These are phyloP conservation scores for Saccopteryx bilineata DNA, from an alignment of 2,113 vertebrate genomes.

Conservation along the genomic window DNA sequence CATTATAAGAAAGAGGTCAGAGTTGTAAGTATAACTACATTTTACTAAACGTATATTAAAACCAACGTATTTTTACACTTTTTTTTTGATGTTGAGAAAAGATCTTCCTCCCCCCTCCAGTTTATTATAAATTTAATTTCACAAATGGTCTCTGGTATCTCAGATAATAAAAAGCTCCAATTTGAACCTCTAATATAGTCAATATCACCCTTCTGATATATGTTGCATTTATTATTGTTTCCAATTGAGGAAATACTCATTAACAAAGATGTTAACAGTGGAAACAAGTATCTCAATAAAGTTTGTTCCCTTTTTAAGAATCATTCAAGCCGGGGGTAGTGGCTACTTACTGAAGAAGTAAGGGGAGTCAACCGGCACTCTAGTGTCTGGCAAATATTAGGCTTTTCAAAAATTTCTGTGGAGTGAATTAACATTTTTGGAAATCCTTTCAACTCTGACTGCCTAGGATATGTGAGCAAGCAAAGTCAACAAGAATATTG, in stretches of 20 bases:
- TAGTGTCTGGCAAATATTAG: not conserved
- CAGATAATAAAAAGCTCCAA: not conserved
- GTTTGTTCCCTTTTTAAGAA: not conserved
- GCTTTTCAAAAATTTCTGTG: not conserved
- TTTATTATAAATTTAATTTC: slow-evolving; percentile 41
- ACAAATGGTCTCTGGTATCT: not conserved
- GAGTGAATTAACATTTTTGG: slow-evolving; percentile 22
- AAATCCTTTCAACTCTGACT: not conserved
- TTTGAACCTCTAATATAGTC: not conserved
- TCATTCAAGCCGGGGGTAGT: not conserved
- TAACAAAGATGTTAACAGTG: not conserved
- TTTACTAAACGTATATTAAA: not conserved
- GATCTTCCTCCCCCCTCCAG: not conserved
- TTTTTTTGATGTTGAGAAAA: slow-evolving; percentile 18
- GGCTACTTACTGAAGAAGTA: not conserved
- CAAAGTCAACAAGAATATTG: not conserved
- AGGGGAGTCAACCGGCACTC: not conserved
- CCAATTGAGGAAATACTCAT: not conserved
- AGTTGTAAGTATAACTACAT: not conserved
- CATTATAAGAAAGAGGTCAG: not conserved
- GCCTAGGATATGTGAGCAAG: not conserved
- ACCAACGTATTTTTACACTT: slow-evolving; percentile 20
- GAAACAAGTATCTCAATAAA: not conserved
- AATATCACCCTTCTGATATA: not conserved
- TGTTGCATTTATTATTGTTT: not conserved